Conservation (phyloP, 2,888 invertebrate species). For the Rotaria socialis region DNA sequence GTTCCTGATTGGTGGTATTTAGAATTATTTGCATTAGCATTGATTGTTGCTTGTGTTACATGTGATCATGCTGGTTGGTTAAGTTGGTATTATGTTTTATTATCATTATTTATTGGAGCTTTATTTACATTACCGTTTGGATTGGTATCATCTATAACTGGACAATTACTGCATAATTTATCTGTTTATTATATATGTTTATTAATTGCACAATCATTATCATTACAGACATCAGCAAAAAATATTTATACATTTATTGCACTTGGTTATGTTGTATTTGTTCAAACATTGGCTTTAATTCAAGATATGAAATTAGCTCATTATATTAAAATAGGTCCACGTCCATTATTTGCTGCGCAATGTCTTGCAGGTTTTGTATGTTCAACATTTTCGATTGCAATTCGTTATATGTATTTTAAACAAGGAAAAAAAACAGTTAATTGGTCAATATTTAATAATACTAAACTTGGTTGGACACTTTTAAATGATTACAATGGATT, state of each 20-base stretch:
- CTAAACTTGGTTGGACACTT: background rate
- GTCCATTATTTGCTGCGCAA: background rate
- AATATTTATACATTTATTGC: background rate
- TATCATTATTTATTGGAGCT: background rate
- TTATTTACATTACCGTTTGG: background rate
- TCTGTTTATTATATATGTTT: conserved; percentile 8
- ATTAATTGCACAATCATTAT: background rate
- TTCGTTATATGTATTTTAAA: background rate
- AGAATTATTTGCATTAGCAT: background rate
- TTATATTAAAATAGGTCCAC: background rate
- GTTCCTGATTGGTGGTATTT: conserved; percentile 20
- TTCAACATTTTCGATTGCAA: background rate
- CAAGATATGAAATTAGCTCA: conserved; percentile 21
- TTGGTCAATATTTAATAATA: background rate
- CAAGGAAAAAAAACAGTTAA: background rate
- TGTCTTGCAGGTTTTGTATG: conserved; percentile 2
- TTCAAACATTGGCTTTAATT: background rate
- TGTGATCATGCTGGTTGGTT: background rate
- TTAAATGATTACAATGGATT: background rate
- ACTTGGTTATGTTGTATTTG: background rate
- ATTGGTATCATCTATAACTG: background rate
- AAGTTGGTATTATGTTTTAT: conserved; percentile 4
- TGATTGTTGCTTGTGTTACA: background rate
- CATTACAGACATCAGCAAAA: background rate
- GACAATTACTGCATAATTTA: conserved; percentile 4